These are phyloP conservation scores for Drosophila burlai DNA, from an alignment of 1,140 invertebrate species.

Conservation along the genomic window DNA sequence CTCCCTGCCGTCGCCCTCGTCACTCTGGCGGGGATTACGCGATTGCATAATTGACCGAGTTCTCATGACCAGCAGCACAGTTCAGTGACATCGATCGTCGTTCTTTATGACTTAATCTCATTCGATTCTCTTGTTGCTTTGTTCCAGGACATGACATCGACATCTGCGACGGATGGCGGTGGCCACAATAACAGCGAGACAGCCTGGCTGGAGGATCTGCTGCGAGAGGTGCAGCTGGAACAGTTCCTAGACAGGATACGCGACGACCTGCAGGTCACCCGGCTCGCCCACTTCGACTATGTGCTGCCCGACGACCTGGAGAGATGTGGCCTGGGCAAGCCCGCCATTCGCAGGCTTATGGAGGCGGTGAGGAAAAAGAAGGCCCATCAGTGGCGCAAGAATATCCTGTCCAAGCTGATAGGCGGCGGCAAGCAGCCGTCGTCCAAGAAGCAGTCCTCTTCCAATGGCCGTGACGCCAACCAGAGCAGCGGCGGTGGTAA, in stretches of 20 bases:
- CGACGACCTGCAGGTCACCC: conserved; percentile 96
- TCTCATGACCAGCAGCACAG: conserved; percentile 5
- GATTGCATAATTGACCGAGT: conserved; percentile 17
- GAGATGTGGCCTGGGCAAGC: conserved; percentile 96
- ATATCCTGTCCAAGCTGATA: conserved; percentile 94
- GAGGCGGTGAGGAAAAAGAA: conserved; percentile 97
- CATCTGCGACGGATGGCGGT: conserved; percentile 42
- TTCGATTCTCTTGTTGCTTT: background rate
- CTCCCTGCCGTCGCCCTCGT: conserved; percentile 4
- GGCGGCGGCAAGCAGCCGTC: conserved; percentile 87
- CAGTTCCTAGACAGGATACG: conserved; percentile 96
- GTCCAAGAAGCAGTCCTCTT: conserved; percentile 60
- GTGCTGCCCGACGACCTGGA: conserved; percentile 97
- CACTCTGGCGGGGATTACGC: conserved; percentile 17
- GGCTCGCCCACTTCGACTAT: conserved; percentile 97
- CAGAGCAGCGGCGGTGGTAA: conserved; percentile 49
- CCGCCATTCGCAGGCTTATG: conserved; percentile 94
- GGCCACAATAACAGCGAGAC: conserved; percentile 83
- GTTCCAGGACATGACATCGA: conserved; percentile 51
- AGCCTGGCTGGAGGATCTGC: conserved; percentile 93
- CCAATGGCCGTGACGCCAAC: conserved; percentile 67
- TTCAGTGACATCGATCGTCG: conserved; percentile 24
- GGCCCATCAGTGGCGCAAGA: conserved; percentile 91
- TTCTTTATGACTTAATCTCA: conserved; percentile 1
- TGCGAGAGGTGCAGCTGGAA: conserved; percentile 95